These are phyloP conservation scores for Trilocha varians DNA, from an alignment of 2,888 invertebrate species.

Conservation along the genomic window DNA sequence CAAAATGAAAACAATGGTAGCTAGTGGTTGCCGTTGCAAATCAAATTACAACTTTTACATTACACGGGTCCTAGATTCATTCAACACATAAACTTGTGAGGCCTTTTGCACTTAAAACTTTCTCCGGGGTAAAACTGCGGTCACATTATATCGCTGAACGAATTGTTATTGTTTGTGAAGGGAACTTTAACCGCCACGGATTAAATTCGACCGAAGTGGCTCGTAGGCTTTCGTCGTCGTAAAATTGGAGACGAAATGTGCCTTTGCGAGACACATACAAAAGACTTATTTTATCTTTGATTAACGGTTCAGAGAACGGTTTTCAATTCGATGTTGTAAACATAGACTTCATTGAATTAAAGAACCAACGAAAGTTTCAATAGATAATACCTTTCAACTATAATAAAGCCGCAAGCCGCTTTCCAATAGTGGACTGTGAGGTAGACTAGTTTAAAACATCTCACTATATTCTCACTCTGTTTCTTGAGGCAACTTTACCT, in stretches of 20 bases:
- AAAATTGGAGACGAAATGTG: slow-evolving; percentile 14
- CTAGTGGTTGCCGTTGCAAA: slow-evolving; percentile 48
- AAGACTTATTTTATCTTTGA: too few relatives aligned
- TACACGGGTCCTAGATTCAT: slow-evolving; percentile 49
- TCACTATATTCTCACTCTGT: too few relatives aligned
- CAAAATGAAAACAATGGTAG: slow-evolving; percentile 42
- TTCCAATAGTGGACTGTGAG: too few relatives aligned
- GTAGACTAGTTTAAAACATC: too few relatives aligned
- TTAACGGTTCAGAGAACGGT: too few relatives aligned
- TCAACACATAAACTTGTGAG: slow-evolving; percentile 56
- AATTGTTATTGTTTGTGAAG: slow-evolving; percentile 58
- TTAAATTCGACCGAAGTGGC: slow-evolving; percentile 40
- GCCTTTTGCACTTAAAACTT: slow-evolving; percentile 61
- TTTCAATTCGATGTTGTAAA: too few relatives aligned
- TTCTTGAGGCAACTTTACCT: too few relatives aligned
- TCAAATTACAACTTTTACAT: slow-evolving; percentile 61
- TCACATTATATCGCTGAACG: slow-evolving; percentile 50
- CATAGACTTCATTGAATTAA: too few relatives aligned
- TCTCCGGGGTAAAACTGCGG: slow-evolving; percentile 38
- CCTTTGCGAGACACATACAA: background rate
- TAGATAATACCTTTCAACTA: too few relatives aligned
- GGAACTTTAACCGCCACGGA: slow-evolving; percentile 44
- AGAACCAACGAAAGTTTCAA: too few relatives aligned
- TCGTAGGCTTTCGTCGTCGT: slow-evolving; percentile 27
- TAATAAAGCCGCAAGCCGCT: too few relatives aligned